Evolutionary conservation across 2,888 invertebrate species (phyloP), one percentile per base, ranked within the genome.

Genomic region (Noctua janthina): DNA sequence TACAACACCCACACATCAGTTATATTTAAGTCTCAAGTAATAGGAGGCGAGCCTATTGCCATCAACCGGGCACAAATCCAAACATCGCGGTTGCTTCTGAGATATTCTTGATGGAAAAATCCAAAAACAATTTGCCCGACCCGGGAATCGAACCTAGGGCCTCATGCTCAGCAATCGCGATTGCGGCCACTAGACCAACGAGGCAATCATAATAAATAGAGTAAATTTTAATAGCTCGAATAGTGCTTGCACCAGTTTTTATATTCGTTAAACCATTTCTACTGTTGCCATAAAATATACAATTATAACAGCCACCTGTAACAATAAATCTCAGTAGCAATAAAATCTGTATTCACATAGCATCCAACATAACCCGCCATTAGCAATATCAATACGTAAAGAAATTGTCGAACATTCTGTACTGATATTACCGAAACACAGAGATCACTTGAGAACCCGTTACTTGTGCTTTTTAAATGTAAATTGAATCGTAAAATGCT

Each of bases 401-500:
- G 86, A 85, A 89, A 91, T 91, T 92, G 91, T 88, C 85, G 87
- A 89, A 90, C 85, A 86, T 88, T 90, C 86, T 87, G 88, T 90
- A 87, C 86, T 87, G 90, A 89, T 89, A 89, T 92, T 91, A 92
- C 90, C 84, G 83, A 92, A 92, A 92, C 89, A 90, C 90, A 90
- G 91, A 92, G 91, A 93, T 92, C 92, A 91, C 92, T 93, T 92
- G 90, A 87, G 88, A 91, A 91, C 92, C 89, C 92, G 94, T 94
- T 95, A 94, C 89, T 91, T 89, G 91, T 89, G 91, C 91, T 92
- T 94, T 95, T 93, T 93, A 93, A 93, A 95, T 95, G 94, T 94
- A 95, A 95, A 94, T 94, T 94, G 92, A 94, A 93, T 93, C 92
- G 93, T 95, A 94, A 94, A 95, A 93, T 86, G 87, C 87, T 91